Conservation (phyloP, 2,797 vertebrate species). For the Hoplostethus mediterraneus region DNA sequence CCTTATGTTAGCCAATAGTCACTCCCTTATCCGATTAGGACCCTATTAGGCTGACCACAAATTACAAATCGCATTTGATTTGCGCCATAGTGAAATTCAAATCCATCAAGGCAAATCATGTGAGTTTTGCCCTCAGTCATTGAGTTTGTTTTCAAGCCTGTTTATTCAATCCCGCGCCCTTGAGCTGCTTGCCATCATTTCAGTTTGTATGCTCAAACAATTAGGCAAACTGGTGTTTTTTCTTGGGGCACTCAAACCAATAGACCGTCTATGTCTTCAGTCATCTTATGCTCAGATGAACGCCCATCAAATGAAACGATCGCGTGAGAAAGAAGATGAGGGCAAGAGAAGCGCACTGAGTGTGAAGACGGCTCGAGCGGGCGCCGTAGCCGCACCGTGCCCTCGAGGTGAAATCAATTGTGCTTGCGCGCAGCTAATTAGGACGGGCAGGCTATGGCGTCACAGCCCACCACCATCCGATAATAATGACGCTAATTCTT, state of each 20-base stretch:
- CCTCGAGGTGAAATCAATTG: background rate
- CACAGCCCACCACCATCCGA: too few relatives aligned
- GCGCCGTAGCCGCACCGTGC: slow-evolving; percentile 4
- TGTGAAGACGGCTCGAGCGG: background rate
- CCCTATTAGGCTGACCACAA: slow-evolving; percentile 17
- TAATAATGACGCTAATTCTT: too few relatives aligned
- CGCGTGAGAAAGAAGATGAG: slow-evolving; percentile 65
- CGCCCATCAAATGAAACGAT: slow-evolving; percentile 51
- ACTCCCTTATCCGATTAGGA: slow-evolving; percentile 29
- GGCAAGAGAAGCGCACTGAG: background rate
- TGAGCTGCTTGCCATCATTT: background rate
- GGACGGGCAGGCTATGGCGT: background rate
- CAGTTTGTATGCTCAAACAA: background rate
- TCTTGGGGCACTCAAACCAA: background rate
- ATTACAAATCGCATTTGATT: slow-evolving; percentile 18
- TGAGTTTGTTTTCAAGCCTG: slow-evolving; percentile 3
- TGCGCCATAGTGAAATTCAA: slow-evolving; percentile 12
- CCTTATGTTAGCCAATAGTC: slow-evolving; percentile 15
- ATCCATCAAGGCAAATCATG: slow-evolving; percentile 24
- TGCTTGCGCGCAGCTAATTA: slow-evolving; percentile 10
- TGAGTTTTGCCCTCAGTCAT: slow-evolving; percentile 8
- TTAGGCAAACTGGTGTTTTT: background rate
- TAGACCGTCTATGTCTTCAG: background rate
- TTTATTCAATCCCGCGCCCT: slow-evolving; percentile 8
- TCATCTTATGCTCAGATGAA: slow-evolving; percentile 45